phyloP scores from a whole-genome alignment of 2,797 vertebrate genomes.

The Liasis olivaceus region DNA sequence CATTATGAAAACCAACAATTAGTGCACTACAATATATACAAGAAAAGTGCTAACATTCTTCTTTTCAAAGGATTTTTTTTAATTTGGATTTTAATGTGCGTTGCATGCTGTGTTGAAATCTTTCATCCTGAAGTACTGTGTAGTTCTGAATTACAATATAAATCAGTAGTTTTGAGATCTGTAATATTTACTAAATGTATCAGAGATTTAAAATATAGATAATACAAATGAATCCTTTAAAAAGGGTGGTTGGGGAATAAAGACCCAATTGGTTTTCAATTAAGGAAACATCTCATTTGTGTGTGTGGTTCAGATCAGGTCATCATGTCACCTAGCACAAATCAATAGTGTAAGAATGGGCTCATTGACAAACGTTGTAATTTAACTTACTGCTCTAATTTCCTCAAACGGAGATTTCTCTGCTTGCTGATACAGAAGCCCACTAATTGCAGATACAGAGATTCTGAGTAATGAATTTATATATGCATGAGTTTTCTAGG shows the following conservation, averaged over 20 bases:
- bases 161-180: slow-evolving; percentile 61
- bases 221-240: slow-evolving; percentile 40
- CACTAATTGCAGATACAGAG: slow-evolving; percentile 51
- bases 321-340: slow-evolving; percentile 44
- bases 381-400: slow-evolving; percentile 56
- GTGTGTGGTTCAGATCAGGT: slow-evolving; percentile 61
- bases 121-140: slow-evolving; percentile 57
- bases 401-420: slow-evolving; percentile 47
- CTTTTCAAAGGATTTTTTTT: slow-evolving; percentile 66
- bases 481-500: slow-evolving; percentile 32
- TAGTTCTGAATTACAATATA: slow-evolving; percentile 65
- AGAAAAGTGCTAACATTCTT: slow-evolving; percentile 67
- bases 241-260: not conserved
- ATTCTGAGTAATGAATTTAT: slow-evolving; percentile 47
- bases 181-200: slow-evolving; percentile 63
- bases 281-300: slow-evolving; percentile 51
- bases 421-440: slow-evolving; percentile 54
- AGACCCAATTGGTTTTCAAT: slow-evolving; percentile 62
- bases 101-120: slow-evolving; percentile 55
- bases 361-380: slow-evolving; percentile 52
- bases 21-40: slow-evolving; percentile 68
- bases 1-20: slow-evolving; percentile 75
- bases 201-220: slow-evolving; percentile 61
- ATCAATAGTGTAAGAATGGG: slow-evolving; percentile 59
- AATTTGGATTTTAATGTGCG: slow-evolving; percentile 58